Conservation (phyloP, 64 coral and sea anemone genomes). For the Pocillopora damicornis region DNA sequence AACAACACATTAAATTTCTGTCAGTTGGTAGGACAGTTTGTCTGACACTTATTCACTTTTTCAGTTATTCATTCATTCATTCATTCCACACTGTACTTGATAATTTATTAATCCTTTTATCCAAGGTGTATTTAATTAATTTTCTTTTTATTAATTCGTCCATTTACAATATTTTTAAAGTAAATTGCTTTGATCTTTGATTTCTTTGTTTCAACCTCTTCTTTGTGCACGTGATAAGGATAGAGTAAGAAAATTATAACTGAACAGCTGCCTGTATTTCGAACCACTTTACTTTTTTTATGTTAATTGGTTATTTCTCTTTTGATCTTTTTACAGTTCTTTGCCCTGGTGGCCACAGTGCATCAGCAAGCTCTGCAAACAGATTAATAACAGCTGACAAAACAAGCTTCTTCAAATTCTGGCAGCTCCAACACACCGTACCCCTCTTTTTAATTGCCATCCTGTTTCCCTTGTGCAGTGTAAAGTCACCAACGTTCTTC, state of each 20-base stretch:
- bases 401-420: constrained; percentile 55
- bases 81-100: background rate
- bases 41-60: background rate
- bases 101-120: too few species aligned
- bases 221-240: too few species aligned
- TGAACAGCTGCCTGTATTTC: background rate
- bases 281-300: too few species aligned
- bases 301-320: background rate
- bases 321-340: constrained; percentile 45
- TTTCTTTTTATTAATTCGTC: too few species aligned
- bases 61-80: background rate
- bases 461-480: constrained; percentile 80
- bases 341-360: constrained; percentile 52
- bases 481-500: constrained; percentile 98
- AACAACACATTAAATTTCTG: background rate
- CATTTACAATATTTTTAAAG: too few species aligned
- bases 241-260: background rate
- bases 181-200: background rate
- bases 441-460: constrained; percentile 78
- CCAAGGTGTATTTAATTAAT: too few species aligned
- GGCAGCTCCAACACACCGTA: constrained; percentile 56
- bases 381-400: constrained; percentile 29
- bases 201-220: too few species aligned
- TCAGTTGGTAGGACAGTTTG: background rate
- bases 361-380: constrained; percentile 1